phyloP scores from a whole-genome alignment of 2,113 vertebrate genomes.

The Riparia riparia region DNA sequence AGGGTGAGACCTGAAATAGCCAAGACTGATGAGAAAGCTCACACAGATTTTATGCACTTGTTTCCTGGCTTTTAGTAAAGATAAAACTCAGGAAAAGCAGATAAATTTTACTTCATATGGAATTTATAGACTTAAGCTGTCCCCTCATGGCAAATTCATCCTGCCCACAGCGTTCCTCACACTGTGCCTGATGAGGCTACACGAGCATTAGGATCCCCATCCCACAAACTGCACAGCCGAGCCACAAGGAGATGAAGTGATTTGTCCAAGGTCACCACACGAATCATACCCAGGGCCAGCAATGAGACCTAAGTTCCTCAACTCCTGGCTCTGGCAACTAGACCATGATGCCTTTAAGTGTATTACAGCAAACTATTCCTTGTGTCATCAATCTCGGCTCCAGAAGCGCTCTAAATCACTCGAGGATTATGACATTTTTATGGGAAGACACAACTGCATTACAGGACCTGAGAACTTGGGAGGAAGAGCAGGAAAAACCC shows the following conservation, averaged over 20 bases:
- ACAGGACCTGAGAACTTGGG: background rate
- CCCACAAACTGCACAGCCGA: background rate
- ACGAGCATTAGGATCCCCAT: background rate
- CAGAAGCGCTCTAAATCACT: constrained; percentile 22
- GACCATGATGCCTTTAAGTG: constrained; percentile 6
- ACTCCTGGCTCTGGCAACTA: background rate
- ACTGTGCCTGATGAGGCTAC: background rate
- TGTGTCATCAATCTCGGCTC: background rate
- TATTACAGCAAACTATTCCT: constrained; percentile 19
- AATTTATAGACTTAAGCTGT: constrained; percentile 19
- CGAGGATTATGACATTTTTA: constrained; percentile 15
- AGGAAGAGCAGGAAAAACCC: background rate
- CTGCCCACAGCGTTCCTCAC: background rate
- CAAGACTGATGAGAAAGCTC: background rate
- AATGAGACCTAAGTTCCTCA: background rate
- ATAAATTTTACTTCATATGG: background rate
- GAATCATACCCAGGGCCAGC: background rate
- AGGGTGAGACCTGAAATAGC: background rate
- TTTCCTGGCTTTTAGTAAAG: background rate
- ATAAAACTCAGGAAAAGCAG: constrained; percentile 3
- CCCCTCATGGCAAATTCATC: background rate
- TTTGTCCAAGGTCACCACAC: constrained; percentile 28
- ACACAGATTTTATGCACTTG: background rate
- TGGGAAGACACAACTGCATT: constrained; percentile 22
- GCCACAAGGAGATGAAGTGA: background rate